Base-by-base conservation (phyloP, 2,888 invertebrate species). In the Linnaemya tessellans region DNA sequence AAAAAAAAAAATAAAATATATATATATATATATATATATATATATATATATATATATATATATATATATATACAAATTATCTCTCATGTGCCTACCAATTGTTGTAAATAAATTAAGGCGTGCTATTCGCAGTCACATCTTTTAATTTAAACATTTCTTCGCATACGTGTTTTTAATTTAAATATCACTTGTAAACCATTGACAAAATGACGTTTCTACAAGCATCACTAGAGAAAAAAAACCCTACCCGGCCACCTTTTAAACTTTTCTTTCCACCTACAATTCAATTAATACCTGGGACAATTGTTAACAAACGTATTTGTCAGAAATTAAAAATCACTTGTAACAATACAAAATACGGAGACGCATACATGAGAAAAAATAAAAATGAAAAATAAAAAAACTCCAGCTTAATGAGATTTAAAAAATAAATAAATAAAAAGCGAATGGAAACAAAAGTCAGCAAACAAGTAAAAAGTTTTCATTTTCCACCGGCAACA, bases 401-500 rank as follows among this genome's bases (percentile, higher is more conserved):
- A 43, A 20, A 60, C 38, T 30, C 8, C 15, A 30, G 2, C 41
- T 54, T 54, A 70, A 71, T 43, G 49, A 70, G 30, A 41, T n/a
- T 8, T 10, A 8, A 41, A 1, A 5, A 35, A 18, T 2, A 18
- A 18, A 0, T 30, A 30, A 30, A 30, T 30, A 11, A 43, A 64
- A 56, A 20, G 22, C 30, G 74, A 82, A 70, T 22, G 22, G 0
- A 51, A 60, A 56, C 35, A 74, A 82, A 70, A 35, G 35, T 1
- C 43, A 56, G 56, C 58, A 18, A 38, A 56, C 60, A 70, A 56
- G 64, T 38, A 46, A 46, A 49, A 18, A n/a, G 38, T 41, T 41
- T 41, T 41, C 11, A 41, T 89, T 89, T 90, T 89, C 89, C 88
- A 88, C 88, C 88, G 70, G 89, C 89, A 90, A 90, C 90, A 90